Percentiles rank a stretch among this genome's conserved stretches.
phyloP scores from a whole-genome alignment of 2,113 vertebrate genomes.

The Dipodomys stephensi region DNA sequence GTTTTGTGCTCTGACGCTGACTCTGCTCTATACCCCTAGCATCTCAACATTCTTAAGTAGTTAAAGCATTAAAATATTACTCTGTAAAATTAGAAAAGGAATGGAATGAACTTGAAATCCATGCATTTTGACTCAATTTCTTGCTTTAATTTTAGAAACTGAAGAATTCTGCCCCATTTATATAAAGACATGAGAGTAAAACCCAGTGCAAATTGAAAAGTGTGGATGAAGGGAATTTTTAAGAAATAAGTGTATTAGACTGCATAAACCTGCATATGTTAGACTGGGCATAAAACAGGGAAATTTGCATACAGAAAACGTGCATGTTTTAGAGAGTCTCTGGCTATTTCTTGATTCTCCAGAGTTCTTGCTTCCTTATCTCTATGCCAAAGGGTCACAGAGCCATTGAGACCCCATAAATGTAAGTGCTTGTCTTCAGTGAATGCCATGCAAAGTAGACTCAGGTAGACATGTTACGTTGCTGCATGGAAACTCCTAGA shows the following conservation, averaged over 20 bases:
- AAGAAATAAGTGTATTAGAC: neutral
- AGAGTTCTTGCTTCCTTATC: neutral
- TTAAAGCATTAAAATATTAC: neutral
- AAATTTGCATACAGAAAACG: neutral
- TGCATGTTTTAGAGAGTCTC: neutral
- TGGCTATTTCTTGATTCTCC: neutral
- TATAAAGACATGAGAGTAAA: neutral
- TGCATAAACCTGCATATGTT: no score
- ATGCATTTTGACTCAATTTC: neutral
- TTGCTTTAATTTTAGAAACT: slow-evolving; percentile 34
- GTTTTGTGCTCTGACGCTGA: no score
- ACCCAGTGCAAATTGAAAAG: neutral
- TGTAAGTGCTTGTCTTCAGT: neutral
- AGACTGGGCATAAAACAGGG: neutral
- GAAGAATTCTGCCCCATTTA: neutral
- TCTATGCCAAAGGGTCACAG: neutral
- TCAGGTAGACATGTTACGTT: neutral
- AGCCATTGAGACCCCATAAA: neutral
- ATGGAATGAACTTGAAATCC: slow-evolving; percentile 10
- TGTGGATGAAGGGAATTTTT: neutral
- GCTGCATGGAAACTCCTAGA: neutral
- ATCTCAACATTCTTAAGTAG: neutral
- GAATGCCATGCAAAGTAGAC: neutral
- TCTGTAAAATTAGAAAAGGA: slow-evolving; percentile 31
- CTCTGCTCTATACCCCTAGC: no score